Conservation (phyloP, 2,888 invertebrate species). For the Penaeus monodon region DNA sequence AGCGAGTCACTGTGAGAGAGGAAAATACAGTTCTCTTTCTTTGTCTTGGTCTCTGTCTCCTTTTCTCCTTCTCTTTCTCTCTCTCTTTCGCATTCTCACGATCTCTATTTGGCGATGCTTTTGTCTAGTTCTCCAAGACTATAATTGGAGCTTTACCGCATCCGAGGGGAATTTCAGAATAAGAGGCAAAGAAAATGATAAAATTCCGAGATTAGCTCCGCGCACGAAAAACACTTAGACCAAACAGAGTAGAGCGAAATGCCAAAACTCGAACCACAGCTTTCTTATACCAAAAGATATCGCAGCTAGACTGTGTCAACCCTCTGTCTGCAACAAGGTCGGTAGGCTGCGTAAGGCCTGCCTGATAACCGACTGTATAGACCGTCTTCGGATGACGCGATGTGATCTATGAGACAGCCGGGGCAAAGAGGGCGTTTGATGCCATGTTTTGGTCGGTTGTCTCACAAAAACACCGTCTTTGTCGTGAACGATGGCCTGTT, state of each 20-base stretch:
- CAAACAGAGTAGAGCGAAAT: conserved; percentile 21
- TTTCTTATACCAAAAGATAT: conserved; percentile 18
- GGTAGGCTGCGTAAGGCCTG: background rate
- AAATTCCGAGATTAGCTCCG: conserved; percentile 19
- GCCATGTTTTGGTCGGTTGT: conserved; percentile 43
- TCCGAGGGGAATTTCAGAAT: conserved; percentile 4
- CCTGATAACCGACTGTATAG: background rate
- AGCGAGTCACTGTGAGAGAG: too few species aligned
- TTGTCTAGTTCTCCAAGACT: too few species aligned
- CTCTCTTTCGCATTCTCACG: too few species aligned
- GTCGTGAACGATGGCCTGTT: conserved; percentile 43
- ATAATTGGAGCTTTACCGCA: conserved; percentile 5
- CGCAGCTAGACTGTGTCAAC: conserved; percentile 4
- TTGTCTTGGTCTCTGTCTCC: background rate
- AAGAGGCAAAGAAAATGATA: conserved; percentile 16
- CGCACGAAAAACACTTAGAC: conserved; percentile 17
- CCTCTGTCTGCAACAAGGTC: conserved; percentile 5
- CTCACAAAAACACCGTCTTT: conserved; percentile 41
- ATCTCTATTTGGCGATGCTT: too few species aligned
- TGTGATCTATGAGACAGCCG: conserved; percentile 9
- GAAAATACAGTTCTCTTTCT: too few species aligned
- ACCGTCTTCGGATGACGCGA: background rate
- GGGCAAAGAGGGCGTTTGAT: conserved; percentile 34
- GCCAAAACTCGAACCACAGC: conserved; percentile 33
- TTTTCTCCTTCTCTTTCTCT: too few species aligned